Conservation (phyloP, 2,797 vertebrate species). For the Molothrus ater region DNA sequence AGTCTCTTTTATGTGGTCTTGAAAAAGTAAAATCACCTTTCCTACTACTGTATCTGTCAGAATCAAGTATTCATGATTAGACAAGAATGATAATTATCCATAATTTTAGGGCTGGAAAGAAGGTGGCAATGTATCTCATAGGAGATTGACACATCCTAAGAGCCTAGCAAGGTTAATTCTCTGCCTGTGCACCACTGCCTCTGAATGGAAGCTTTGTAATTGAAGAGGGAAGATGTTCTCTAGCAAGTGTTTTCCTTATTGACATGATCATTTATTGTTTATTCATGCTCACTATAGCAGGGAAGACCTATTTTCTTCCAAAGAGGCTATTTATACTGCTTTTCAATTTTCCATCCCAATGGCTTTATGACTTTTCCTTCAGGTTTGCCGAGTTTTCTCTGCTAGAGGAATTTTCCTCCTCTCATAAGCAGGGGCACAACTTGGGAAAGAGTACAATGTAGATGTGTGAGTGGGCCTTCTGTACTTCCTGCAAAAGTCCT, state of each 20-base stretch:
- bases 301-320: constrained; percentile 68
- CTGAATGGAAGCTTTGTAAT: not conserved
- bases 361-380: constrained; percentile 66
- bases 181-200: not conserved
- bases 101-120: not conserved
- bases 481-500: not conserved
- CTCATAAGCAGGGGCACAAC: not conserved
- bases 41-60: not conserved
- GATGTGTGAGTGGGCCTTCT: not conserved
- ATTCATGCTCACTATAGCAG: constrained; percentile 59
- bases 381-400: constrained; percentile 21
- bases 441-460: not conserved
- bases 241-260: constrained; percentile 27
- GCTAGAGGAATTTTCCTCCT: not conserved
- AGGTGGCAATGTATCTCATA: not conserved
- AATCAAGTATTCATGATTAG: not conserved
- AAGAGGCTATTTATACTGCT: constrained; percentile 57
- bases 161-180: constrained; percentile 1
- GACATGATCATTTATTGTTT: constrained; percentile 63
- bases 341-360: constrained; percentile 76
- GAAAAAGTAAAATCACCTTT: not conserved
- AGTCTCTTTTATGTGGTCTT: not conserved
- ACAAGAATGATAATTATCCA: not conserved
- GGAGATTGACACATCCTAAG: not conserved
- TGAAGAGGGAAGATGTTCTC: not conserved